Evolutionary conservation across 2,888 invertebrate genomes (phyloP), one percentile per base, ranked within the genome.

Genomic region (Anodontia alba): DNA sequence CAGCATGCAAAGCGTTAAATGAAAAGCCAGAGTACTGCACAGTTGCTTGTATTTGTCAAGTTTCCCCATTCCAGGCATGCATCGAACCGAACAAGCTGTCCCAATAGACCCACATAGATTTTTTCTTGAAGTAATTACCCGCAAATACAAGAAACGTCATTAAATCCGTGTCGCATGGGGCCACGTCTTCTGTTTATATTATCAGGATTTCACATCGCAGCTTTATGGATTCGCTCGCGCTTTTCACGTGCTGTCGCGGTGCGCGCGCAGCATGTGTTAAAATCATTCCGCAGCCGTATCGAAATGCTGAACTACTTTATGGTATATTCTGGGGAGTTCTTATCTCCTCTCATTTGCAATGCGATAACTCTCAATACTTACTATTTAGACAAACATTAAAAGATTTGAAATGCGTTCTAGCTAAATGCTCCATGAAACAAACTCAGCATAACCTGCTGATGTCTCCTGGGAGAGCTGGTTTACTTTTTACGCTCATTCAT

Each of bases 191-290:
- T 85, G 85, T 62, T 76, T 81, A 85, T 83, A 73, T 85, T 85
- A 85, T 85, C 85, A 85, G 57, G 51, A 29, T 71, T 76, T n/a
- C 74, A 80, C 74, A 71, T 68, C 73, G 66, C 3, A 70, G 80
- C 62, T 42, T 76, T 71, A 57, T 43, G 68, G 38, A 51, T 79
- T 70, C 76, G 78, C 85, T 82, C 85, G 82, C 80, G 83, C 79
- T 72, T 71, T 73, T 71, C 85, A 78, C 81, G 85, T 80, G 85
- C 73, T 71, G 73, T 75, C 62, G 72, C 79, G 69, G 51, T 81
- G 81, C 83, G 83, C 83, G 80, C 83, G 86, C 81, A 79, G 80
- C 81, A 81, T 81, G 83, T 86, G 86, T 72, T 77, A 80, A 83
- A 83, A 70, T 70, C 81, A 83, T 86, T 81, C 73, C 72, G 70